Percentiles rank a stretch among this genome's conserved stretches.
phyloP scores from a whole-genome alignment of 2,888 invertebrate species.

The Sesamia inferens region DNA sequence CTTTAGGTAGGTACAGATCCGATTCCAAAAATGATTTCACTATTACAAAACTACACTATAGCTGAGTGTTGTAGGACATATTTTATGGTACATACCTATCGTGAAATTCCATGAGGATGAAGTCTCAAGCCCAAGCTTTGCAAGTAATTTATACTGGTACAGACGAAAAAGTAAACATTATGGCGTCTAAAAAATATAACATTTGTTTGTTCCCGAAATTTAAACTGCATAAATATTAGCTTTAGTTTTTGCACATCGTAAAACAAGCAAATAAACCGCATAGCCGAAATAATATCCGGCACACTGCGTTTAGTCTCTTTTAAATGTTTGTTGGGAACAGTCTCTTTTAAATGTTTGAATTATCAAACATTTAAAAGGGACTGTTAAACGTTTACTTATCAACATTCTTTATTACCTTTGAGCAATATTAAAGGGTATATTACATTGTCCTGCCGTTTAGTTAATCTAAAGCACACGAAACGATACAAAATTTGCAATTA shows the following conservation, averaged over 20 bases:
- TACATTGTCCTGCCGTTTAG: constrained; percentile 52
- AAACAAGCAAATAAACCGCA: constrained; percentile 44
- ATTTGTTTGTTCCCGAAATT: constrained; percentile 35
- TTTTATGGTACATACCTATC: neutral
- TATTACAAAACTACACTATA: neutral
- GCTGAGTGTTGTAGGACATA: neutral
- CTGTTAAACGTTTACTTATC: constrained; percentile 53
- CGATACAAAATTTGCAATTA: constrained; percentile 55
- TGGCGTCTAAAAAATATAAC: neutral
- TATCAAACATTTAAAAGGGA: constrained; percentile 54
- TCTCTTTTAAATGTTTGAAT: constrained; percentile 12
- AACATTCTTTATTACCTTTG: constrained; percentile 48
- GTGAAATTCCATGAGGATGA: neutral
- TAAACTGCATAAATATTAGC: constrained; percentile 27
- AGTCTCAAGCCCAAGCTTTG: too few relatives aligned
- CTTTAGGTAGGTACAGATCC: too few relatives aligned
- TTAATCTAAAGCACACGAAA: constrained; percentile 50
- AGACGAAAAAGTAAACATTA: neutral
- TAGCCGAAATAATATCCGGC: constrained; percentile 26
- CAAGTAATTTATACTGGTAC: too few relatives aligned
- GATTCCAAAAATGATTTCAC: neutral
- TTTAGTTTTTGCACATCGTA: constrained; percentile 43
- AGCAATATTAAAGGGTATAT: constrained; percentile 41
- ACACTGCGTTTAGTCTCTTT: too few relatives aligned
- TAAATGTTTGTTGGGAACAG: too few relatives aligned